A percentile compares a stretch with the other conserved stretches of the same genome.
Conservation (phyloP, 2,888 invertebrate species). For the Choreutis nemorana region DNA sequence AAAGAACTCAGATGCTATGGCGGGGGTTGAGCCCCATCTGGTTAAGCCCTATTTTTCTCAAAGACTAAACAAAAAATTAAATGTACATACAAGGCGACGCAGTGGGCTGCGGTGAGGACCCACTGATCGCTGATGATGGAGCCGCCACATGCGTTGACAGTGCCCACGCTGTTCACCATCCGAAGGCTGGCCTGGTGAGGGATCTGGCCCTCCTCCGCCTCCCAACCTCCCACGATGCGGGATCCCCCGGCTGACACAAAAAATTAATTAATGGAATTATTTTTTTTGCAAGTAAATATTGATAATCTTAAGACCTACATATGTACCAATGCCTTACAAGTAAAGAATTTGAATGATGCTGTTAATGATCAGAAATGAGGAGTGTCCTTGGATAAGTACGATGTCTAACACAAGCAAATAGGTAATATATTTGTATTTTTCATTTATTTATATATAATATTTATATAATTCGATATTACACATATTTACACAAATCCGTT, state of each 20-base stretch:
- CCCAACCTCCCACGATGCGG: conserved; percentile 30
- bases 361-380: no score
- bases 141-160: conserved; percentile 28
- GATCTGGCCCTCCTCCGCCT: conserved; percentile 26
- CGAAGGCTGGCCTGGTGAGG: conserved; percentile 30
- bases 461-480: no score
- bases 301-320: neutral
- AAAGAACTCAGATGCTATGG: no score
- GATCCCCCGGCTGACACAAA: conserved; percentile 6
- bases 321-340: neutral
- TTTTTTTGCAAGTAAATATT: neutral
- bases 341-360: no score
- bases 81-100: conserved; percentile 29
- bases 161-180: conserved; percentile 20
- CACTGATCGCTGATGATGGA: conserved; percentile 29
- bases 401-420: no score
- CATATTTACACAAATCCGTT: no score
- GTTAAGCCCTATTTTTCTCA: no score
- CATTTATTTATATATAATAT: no score
- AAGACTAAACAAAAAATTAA: neutral
- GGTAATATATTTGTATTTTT: no score
- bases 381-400: no score
- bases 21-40: no score
- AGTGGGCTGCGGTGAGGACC: conserved; percentile 34
- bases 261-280: neutral